Base-by-base conservation (phyloP, 2,113 vertebrate species). In the Nyctibius bracteatus region DNA sequence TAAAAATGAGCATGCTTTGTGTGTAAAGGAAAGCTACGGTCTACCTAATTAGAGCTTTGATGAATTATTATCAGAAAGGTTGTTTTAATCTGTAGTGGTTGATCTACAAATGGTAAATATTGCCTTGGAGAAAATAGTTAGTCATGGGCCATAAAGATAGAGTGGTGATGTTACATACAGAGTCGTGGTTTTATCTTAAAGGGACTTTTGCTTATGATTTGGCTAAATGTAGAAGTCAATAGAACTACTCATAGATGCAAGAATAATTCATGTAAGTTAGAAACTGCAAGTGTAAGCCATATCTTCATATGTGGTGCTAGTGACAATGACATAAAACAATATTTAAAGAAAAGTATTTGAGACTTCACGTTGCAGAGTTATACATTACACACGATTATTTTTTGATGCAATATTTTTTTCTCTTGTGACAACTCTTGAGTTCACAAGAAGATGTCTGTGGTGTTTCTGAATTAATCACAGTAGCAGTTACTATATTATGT, bases 41-140 rank as follows among this genome's bases (percentile, higher is more conserved):
- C 33, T 74, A 67, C 17, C 17, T 67, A 47, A 7, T 80, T 80
- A 86, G 87, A 91, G 58, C 43, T 88, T 91, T 61, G 93, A 55
- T 61, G 63, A 94, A 73, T 81, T 94, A 81, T 79, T 95, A 62
- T 59, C 30, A 81, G 78, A 90, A 95, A 96, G 66, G 49, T 87
- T 79, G 51, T 92, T 96, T 97, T 96, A 75, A 84, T 95, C 92
- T 92, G 73, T 86, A 71, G n/a, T 68, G n/a, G 31, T 59, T 92
- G 71, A 89, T 95, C 77, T 96, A 73, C 72, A 97, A 94, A 82
- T 85, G 70, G 46, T 85, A 94, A 92, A 86, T 94, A 62, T 43
- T 94, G 44, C 91, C 77, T 88, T 90, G 74, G 57, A 96, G 77
- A 92, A 92, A 82, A 90, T 65, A 90, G 62, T 59, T 83, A 77